Evolutionary conservation across 2,888 invertebrate species (phyloP).

Genomic region (Agriopis marginaria): DNA sequence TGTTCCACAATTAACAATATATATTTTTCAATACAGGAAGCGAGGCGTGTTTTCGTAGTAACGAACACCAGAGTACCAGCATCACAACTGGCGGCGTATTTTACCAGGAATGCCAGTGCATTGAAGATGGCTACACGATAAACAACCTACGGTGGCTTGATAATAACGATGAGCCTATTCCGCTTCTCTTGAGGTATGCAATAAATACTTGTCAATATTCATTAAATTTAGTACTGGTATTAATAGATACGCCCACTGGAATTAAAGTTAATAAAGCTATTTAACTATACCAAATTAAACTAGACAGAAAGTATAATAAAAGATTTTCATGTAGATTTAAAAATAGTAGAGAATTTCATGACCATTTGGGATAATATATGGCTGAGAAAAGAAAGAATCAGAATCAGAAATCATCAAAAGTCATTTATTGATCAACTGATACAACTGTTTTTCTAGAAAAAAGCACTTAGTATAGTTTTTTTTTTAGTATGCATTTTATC

Average conservation of each 20-base stretch:
- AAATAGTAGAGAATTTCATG: no score
- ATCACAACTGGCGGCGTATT: conserved; percentile 60
- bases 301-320: no score
- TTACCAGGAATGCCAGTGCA: conserved; percentile 69
- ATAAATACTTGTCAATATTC: conserved; percentile 42
- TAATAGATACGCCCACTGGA: neutral
- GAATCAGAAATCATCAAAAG: no score
- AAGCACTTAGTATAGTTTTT: neutral
- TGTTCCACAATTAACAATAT: neutral
- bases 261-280: neutral
- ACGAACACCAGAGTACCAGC: conserved; percentile 47
- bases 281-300: neutral
- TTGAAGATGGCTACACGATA: conserved; percentile 51
- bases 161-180: conserved; percentile 54
- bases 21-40: conserved; percentile 57
- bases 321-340: no score
- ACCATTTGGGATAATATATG: no score
- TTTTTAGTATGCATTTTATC: neutral
- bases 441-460: no score
- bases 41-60: conserved; percentile 62
- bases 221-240: neutral
- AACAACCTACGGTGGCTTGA: conserved; percentile 65
- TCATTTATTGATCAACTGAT: no score
- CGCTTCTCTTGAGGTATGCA: conserved; percentile 64
- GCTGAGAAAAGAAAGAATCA: no score